Percentiles rank a stretch among this genome's conserved stretches.
These are phyloP conservation scores for Lepidurus apus DNA, from an alignment of 1,140 invertebrate genomes.

Conservation along the genomic window DNA sequence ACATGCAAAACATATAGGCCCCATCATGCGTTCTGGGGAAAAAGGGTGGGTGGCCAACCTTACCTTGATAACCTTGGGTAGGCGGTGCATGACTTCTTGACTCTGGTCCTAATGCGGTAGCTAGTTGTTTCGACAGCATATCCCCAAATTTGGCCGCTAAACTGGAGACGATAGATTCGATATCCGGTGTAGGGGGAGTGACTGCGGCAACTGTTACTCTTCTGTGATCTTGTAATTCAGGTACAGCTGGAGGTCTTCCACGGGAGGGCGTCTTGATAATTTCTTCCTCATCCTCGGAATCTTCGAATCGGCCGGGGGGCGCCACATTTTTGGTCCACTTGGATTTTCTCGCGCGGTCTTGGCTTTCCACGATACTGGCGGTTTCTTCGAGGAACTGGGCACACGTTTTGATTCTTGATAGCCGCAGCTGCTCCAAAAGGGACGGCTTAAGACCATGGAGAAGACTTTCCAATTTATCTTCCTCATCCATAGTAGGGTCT, in stretches of 20 bases:
- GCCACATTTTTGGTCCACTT: not conserved
- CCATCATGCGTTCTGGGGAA: not conserved
- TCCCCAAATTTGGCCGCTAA: not conserved
- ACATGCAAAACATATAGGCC: not conserved
- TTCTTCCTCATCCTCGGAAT: not conserved
- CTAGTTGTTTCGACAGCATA: not conserved
- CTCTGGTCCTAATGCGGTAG: not conserved
- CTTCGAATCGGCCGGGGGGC: not conserved
- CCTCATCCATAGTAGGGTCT: conserved; percentile 19
- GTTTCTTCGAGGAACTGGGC: not conserved
- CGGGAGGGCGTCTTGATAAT: not conserved
- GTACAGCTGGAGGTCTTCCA: not conserved
- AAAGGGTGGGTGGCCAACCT: not conserved
- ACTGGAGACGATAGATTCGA: not conserved
- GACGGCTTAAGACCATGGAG: not conserved
- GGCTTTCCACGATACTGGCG: not conserved
- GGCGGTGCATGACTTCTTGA: not conserved
- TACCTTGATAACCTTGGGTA: not conserved
- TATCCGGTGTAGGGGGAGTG: not conserved
- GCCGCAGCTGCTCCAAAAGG: conserved; percentile 1
- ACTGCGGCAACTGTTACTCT: not conserved
- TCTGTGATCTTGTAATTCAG: not conserved
- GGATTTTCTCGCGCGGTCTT: not conserved
- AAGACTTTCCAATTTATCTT: not conserved
- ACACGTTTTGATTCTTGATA: not conserved